phyloP scores from a whole-genome alignment of 2,113 vertebrate species.

The Oenanthe melanoleuca region DNA sequence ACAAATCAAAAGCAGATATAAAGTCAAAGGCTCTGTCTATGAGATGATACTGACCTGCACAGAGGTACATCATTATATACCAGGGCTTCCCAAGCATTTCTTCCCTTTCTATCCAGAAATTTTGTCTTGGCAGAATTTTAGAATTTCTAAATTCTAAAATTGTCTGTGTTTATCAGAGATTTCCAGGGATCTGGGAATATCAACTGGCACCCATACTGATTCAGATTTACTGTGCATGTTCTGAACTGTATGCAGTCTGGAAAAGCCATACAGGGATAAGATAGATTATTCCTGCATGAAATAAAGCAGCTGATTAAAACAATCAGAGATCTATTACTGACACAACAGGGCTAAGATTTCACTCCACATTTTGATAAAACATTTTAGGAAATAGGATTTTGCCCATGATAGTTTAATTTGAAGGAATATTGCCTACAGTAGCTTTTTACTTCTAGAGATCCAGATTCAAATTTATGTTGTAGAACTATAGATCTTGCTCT shows the following conservation, averaged over 20 bases:
- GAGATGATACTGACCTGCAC: neutral
- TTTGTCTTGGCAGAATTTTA: neutral
- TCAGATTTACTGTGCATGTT: neutral
- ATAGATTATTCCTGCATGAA: neutral
- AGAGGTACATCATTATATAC: neutral
- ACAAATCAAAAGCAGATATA: neutral
- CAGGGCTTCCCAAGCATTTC: neutral
- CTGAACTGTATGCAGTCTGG: neutral
- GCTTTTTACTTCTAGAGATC: neutral
- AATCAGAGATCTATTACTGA: neutral
- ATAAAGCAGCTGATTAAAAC: neutral
- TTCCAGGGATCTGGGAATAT: neutral
- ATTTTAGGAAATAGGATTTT: neutral
- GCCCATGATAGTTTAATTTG: neutral
- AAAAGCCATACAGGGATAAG: neutral
- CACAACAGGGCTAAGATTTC: neutral
- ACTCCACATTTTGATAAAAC: neutral
- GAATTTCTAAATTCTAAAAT: neutral
- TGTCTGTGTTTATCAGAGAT: neutral
- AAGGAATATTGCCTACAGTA: neutral
- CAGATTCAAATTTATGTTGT: neutral
- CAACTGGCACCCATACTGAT: neutral
- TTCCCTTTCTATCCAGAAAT: neutral
- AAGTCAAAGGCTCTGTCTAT: neutral
- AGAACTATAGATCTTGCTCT: neutral